A percentile compares a stretch with the other conserved stretches of the same genome.
These are phyloP conservation scores for Microctenopoma steveboyesi DNA, from an alignment of 2,797 vertebrate species.

Conservation along the genomic window DNA sequence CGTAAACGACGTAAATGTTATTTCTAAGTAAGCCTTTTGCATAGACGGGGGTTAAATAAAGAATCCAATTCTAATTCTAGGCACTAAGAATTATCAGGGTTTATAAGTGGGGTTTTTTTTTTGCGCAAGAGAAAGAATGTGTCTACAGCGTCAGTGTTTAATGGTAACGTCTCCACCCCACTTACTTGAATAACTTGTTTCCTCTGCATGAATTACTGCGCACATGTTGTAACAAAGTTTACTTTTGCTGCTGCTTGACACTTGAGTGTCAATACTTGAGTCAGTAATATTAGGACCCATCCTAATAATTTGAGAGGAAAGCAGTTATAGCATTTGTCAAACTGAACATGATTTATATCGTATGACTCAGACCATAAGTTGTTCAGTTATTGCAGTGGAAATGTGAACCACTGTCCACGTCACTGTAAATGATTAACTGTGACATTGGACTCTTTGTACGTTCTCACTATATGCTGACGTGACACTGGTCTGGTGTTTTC, in stretches of 20 bases:
- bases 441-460: constrained; percentile 36
- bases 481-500: not conserved
- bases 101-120: not conserved
- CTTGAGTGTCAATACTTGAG: not conserved
- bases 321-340: constrained; percentile 1
- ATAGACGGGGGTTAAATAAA: too few relatives aligned
- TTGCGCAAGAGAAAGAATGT: not conserved
- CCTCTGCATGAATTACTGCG: not conserved
- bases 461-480: constrained; percentile 8
- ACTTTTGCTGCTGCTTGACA: not conserved
- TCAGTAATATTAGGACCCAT: not conserved
- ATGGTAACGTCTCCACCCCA: constrained; percentile 1
- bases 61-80: too few relatives aligned
- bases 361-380: constrained; percentile 35
- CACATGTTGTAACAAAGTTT: constrained; percentile 19
- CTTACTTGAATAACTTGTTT: constrained; percentile 31
- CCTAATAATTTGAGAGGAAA: too few relatives aligned
- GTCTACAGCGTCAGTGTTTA: not conserved
- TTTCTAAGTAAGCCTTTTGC: not conserved
- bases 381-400: constrained; percentile 16
- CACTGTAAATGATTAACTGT: constrained; percentile 61
- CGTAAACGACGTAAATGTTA: not conserved
- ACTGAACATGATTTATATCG: constrained; percentile 17
- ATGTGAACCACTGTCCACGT: constrained; percentile 36
- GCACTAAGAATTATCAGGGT: not conserved